phyloP scores from a whole-genome alignment of 2,888 invertebrate genomes.

The Oxystoma pomonae region DNA sequence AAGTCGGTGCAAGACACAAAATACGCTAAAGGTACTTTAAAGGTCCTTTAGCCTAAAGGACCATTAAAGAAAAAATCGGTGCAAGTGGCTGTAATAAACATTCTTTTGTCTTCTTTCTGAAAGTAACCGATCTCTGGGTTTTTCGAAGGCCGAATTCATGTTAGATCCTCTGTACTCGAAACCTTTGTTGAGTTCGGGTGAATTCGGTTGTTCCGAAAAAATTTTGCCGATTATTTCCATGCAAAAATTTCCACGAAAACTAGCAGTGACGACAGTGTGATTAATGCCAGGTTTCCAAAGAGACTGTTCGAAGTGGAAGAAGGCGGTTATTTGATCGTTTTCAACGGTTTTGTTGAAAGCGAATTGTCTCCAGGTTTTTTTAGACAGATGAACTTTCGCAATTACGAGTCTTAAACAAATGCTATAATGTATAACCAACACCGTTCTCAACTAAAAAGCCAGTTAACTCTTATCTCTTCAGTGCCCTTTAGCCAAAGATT shows the following conservation, averaged over 20 bases:
- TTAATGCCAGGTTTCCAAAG: slow-evolving; percentile 68
- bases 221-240: slow-evolving; percentile 85
- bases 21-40: no score
- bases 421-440: no score
- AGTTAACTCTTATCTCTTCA: no score
- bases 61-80: no score
- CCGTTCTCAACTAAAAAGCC: no score
- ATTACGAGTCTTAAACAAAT: slow-evolving; percentile 81
- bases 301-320: slow-evolving; percentile 88
- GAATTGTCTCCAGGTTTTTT: slow-evolving; percentile 59
- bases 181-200: slow-evolving; percentile 74
- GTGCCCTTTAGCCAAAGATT: no score
- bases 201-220: slow-evolving; percentile 90
- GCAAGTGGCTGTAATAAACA: no score
- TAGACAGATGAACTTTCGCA: slow-evolving; percentile 83
- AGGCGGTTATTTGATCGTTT: slow-evolving; percentile 88
- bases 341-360: slow-evolving; percentile 53
- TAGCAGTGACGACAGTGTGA: slow-evolving; percentile 61
- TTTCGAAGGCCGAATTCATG: slow-evolving; percentile 88
- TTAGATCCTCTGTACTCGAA: slow-evolving; percentile 83
- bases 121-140: no score
- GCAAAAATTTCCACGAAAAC: slow-evolving; percentile 78
- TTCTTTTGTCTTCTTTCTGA: no score
- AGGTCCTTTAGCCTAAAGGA: no score
- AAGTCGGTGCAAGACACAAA: no score